Evolutionary conservation across 2,113 vertebrate species (phyloP), one percentile per base, ranked within the genome.

Genomic region (Cathartes aura): DNA sequence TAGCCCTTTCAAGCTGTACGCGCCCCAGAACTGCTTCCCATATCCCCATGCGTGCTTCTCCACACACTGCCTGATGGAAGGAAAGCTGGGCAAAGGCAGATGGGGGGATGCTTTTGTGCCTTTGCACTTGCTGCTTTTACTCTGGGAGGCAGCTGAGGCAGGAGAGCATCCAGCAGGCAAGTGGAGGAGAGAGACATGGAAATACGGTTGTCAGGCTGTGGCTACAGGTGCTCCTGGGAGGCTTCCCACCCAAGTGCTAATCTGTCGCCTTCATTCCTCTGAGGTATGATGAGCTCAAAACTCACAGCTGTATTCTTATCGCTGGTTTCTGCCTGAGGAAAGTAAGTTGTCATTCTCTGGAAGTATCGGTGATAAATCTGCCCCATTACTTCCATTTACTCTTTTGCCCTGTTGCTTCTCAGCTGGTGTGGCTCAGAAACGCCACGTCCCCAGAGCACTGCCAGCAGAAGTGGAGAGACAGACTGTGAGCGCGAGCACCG

Each of bases 91-190:
- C 29, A 78, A 78, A 91, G 38, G 55, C 63, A 87, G 67, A 83
- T 72, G n/a, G 8, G 45, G 5, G 6, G 14, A 79, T 66, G 59
- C 10, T 81, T 48, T 42, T 15, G 11, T 45, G 32, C 21, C 47
- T 86, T 55, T 96, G 87, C 30, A 58, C 67, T 97, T 86, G 58
- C 75, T 79, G 64, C 27, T 80, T 75, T 72, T 64, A 38, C 42
- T 78, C 38, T 87, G 96, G 82, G 55, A 96, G 42, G 47, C 26
- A 63, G 68, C 76, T 74, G 72, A 89, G 55, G 43, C 83, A 92
- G 68, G 19, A 82, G 42, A 89, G 59, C 59, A 78, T 78, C 32
- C 63, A 87, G 80, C 89, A 91, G 76, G 68, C 63, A 78, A 78
- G 63, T 80, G 75, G 72, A 71, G n/a, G 59, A 70, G 89, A 59